Base-by-base conservation (phyloP, 1,140 invertebrate genomes). In the Aculops lycopersici region DNA sequence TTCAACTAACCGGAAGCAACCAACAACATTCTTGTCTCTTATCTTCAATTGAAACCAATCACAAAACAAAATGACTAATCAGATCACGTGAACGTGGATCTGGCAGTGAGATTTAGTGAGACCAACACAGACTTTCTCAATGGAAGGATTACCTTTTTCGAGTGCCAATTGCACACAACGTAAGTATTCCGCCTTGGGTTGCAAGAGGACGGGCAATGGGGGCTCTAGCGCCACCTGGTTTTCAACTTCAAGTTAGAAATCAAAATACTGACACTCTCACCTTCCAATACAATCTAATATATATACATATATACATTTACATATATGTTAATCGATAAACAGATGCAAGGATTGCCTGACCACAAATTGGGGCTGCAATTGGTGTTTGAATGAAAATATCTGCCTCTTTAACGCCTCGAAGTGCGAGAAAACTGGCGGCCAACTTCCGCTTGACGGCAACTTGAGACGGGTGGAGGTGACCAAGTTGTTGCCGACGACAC, bases 341-440 rank as follows among this genome's bases (percentile, higher is more conserved):
- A 52, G 51, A 1, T 86, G 80, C 53, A 66, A 69, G 35, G 68
- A 72, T 31, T 86, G 79, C 54, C 75, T 83, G 2, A 68, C 68
- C 48, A 76, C 74, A 38, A 69, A 74, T 47, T 86, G 80, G 80
- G 71, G 72, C 2, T 86, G 80, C 52, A 83, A 75, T 51, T 86
- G 84, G 84, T 92, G 84, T 58, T 74, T 88, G 39, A 81, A 79
- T 53, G 79, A 84, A 48, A 88, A 90, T 55, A 72, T 70, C 51
- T 92, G 84, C 55, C 78, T 79, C 0, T 74, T 84, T 59, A 75
- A 86, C 53, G 70, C 67, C 20, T 70, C 72, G 19, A 58, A 64
- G 15, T 86, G 79, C 55, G 74, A 73, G 50, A 64, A 65, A 48
- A 71, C 68, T 38, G 69, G 81, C 19, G 76, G n/a, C n/a, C n/a